These are phyloP conservation scores for Pica pica DNA, from an alignment of 2,113 vertebrate species.

Conservation along the genomic window DNA sequence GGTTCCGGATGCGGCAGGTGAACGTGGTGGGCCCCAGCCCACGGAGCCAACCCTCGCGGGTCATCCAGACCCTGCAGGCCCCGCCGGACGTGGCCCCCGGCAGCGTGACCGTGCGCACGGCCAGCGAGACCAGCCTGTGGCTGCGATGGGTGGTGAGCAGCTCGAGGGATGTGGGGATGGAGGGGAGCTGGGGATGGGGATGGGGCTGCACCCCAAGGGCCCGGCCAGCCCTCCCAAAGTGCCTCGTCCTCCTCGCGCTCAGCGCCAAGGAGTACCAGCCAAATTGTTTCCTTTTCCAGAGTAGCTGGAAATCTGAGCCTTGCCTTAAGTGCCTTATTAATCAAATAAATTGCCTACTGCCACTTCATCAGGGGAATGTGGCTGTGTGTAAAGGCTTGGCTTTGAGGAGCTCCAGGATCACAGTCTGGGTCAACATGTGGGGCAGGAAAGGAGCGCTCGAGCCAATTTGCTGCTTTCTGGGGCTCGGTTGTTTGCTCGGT, in stretches of 20 bases:
- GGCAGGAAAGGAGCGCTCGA: background rate
- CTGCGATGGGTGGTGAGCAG: slow-evolving; percentile 88
- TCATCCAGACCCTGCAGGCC: slow-evolving; percentile 92
- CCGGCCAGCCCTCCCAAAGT: background rate
- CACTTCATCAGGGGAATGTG: background rate
- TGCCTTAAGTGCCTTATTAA: background rate
- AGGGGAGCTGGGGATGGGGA: background rate
- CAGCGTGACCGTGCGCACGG: slow-evolving; percentile 82
- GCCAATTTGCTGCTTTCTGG: background rate
- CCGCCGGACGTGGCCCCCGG: slow-evolving; percentile 84
- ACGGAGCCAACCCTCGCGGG: slow-evolving; percentile 81
- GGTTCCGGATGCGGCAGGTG: slow-evolving; percentile 89
- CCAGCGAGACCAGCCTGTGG: slow-evolving; percentile 88
- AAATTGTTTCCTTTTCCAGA: background rate
- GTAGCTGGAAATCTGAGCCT: background rate
- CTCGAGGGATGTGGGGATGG: rapidly evolving
- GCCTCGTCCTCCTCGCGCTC: background rate
- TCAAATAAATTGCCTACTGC: background rate
- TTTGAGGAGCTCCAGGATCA: background rate
- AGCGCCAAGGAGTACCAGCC: background rate
- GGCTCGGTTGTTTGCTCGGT: background rate
- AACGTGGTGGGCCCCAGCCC: slow-evolving; percentile 89
- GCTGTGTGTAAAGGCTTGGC: background rate
- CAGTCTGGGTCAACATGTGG: background rate
- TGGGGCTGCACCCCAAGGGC: rapidly evolving